Conservation (phyloP, 2,113 vertebrate species). For the Baryphthengus martii region DNA sequence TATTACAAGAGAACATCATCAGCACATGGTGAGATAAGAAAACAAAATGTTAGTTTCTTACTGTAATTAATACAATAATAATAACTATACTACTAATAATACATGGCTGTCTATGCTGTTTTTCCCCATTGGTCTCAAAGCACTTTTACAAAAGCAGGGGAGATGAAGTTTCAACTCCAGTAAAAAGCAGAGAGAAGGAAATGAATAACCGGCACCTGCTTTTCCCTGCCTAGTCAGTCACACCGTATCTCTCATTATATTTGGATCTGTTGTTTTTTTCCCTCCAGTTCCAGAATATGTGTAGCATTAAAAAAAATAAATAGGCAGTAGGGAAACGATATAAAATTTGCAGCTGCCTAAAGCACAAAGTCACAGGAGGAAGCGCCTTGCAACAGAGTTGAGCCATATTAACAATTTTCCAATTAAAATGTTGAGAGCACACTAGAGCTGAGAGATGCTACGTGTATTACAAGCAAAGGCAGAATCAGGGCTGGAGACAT, state of each 20-base stretch:
- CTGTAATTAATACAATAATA: neutral
- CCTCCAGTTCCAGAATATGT: neutral
- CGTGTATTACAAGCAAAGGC: neutral
- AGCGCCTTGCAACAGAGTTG: neutral
- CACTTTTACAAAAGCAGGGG: neutral
- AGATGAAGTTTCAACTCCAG: neutral
- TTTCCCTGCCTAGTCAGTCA: neutral
- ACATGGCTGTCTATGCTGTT: neutral
- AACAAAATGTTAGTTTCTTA: neutral
- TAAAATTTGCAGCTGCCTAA: neutral
- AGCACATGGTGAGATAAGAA: neutral
- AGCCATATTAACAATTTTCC: neutral
- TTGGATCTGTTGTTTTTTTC: neutral
- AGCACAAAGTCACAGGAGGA: neutral
- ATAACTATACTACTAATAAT: neutral
- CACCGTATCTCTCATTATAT: neutral
- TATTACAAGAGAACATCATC: neutral
- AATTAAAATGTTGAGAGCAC: neutral
- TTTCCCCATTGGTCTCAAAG: neutral
- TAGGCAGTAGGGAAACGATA: fast-evolving
- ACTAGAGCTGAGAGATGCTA: neutral
- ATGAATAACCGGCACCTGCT: neutral
- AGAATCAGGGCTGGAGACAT: neutral
- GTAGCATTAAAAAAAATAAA: neutral
- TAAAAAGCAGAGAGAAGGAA: neutral